Evolutionary conservation across 2,888 invertebrate genomes (phyloP).

Genomic region (Andrena camellia): DNA sequence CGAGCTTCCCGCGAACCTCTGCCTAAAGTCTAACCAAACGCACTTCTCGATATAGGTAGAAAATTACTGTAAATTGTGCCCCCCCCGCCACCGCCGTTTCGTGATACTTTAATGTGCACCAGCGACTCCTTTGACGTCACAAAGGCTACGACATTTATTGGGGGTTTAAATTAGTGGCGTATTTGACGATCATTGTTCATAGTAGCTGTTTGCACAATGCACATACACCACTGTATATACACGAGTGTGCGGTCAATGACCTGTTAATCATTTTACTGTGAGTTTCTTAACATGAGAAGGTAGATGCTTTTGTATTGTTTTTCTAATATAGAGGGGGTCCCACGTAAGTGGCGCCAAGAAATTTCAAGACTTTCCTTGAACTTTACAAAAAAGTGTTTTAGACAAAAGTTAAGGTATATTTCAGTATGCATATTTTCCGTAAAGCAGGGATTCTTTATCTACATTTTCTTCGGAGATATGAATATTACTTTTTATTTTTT

Average conservation of each 20-base stretch:
- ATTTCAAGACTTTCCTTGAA: no score
- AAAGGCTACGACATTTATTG: neutral
- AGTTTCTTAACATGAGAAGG: neutral
- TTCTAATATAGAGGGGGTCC: no score
- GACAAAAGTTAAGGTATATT: no score
- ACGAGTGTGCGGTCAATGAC: neutral
- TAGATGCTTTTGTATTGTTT: no score
- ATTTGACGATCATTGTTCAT: constrained; percentile 20
- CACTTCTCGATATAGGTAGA: neutral
- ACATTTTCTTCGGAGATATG: no score
- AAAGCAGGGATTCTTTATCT: no score
- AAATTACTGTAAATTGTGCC: constrained; percentile 11
- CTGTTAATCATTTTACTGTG: neutral
- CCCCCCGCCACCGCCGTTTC: neutral
- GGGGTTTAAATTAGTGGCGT: neutral
- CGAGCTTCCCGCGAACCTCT: constrained; percentile 29
- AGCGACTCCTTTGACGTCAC: constrained; percentile 12
- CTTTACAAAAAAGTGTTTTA: no score
- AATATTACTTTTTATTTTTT: no score
- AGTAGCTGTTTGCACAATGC: neutral
- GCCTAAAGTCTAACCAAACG: neutral
- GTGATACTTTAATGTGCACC: neutral
- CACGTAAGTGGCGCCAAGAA: no score
- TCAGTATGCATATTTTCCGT: no score
- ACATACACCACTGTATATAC: neutral